Percentiles rank a stretch among this genome's conserved stretches.
These are phyloP conservation scores for Gerris buenoi DNA, from an alignment of 1,140 invertebrate species.

Conservation along the genomic window DNA sequence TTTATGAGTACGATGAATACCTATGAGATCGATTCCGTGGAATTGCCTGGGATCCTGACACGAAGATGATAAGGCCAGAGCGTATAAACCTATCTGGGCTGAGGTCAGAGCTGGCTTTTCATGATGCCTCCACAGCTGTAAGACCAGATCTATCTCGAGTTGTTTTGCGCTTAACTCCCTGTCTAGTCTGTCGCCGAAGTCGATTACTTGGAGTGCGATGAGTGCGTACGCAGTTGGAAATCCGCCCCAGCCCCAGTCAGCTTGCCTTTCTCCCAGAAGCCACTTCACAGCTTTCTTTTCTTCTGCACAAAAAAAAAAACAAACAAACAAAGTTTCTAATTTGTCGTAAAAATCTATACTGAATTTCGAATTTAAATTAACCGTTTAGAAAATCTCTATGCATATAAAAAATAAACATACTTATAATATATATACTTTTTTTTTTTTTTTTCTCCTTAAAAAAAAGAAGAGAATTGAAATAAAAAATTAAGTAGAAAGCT, in stretches of 20 bases:
- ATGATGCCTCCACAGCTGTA: conserved; percentile 61
- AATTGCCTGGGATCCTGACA: conserved; percentile 69
- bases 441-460: no score
- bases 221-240: conserved; percentile 20
- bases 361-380: no score
- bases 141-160: conserved; percentile 63
- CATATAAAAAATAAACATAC: no score
- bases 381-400: no score
- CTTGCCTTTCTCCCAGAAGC: conserved; percentile 16
- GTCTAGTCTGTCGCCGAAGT: conserved; percentile 35
- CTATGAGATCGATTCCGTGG: conserved; percentile 61
- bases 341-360: no score
- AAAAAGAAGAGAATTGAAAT: no score
- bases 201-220: conserved; percentile 18
- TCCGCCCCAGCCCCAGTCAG: conserved; percentile 20
- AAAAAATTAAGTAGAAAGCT: no score
- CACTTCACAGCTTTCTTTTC: conserved; percentile 19
- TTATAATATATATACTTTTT: no score
- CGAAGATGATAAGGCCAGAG: conserved; percentile 53
- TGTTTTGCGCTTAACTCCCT: conserved; percentile 63
- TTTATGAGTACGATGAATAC: conserved; percentile 21
- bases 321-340: no score
- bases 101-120: conserved; percentile 38
- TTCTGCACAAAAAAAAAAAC: conserved; percentile 11
- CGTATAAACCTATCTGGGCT: conserved; percentile 53